Evolutionary conservation across 92 coral and sea anemone genomes (phyloP).

Genomic region (Actinostola sp.): DNA sequence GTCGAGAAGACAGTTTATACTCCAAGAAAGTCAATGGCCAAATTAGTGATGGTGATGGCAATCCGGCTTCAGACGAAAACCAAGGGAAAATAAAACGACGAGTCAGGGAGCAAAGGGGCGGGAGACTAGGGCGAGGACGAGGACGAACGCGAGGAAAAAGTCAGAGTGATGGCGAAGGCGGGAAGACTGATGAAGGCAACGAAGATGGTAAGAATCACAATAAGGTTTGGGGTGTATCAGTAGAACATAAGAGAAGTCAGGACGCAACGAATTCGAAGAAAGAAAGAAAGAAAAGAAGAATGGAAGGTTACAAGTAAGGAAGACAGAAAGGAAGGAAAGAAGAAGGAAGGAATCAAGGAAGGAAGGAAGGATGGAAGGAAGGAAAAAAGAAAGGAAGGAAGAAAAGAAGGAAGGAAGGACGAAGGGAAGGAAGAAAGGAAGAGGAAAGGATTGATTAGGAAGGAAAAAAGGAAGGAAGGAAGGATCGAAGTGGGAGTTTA

Average conservation of each 20-base stretch:
- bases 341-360: slow-evolving; percentile 3
- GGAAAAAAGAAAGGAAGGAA: slow-evolving; percentile 3
- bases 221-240: not conserved
- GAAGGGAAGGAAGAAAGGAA: slow-evolving; percentile 33
- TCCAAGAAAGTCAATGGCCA: slow-evolving; percentile 10
- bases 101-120: slow-evolving; percentile 7
- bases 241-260: not conserved
- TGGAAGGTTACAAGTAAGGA: slow-evolving; percentile 25
- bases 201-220: slow-evolving; percentile 3
- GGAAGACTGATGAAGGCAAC: not conserved
- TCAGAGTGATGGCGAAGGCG: slow-evolving; percentile 19
- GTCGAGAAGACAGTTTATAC: slow-evolving; percentile 33
- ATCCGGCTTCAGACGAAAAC: slow-evolving; percentile 10
- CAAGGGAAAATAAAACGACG: slow-evolving; percentile 12
- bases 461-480: not conserved
- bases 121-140: slow-evolving; percentile 13
- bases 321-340: slow-evolving; percentile 10
- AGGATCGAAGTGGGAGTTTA: no score
- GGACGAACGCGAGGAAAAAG: slow-evolving; percentile 20
- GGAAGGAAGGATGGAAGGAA: no score
- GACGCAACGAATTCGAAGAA: not conserved
- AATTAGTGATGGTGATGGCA: slow-evolving; percentile 21
- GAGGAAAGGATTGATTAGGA: slow-evolving; percentile 37
- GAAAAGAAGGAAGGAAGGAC: not conserved
- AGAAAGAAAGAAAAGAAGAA: slow-evolving; percentile 5